These are phyloP conservation scores for Zaprionus lineosus DNA, from an alignment of 2,888 invertebrate genomes.

Conservation along the genomic window DNA sequence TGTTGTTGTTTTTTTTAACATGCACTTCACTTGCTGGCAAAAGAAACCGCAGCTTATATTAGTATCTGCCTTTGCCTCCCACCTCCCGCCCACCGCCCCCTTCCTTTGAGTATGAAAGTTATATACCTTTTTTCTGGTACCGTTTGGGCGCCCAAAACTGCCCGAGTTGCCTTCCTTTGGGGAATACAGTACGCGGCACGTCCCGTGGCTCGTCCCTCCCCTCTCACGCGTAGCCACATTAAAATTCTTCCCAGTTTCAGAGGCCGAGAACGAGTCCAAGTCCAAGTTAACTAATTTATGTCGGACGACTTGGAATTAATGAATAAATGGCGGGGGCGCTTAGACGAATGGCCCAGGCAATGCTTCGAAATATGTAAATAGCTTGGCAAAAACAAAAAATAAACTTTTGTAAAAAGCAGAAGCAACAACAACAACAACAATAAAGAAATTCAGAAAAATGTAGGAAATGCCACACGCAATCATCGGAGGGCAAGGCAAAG, in stretches of 20 bases:
- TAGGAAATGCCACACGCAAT: conserved; percentile 69
- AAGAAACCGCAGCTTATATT: conserved; percentile 73
- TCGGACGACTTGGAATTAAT: conserved; percentile 77
- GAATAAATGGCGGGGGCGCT: conserved; percentile 76
- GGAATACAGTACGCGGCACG: conserved; percentile 22
- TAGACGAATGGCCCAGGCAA: conserved; percentile 65
- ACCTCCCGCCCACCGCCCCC: neutral
- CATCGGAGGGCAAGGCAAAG: conserved; percentile 71
- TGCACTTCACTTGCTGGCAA: conserved; percentile 64
- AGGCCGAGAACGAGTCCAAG: conserved; percentile 41
- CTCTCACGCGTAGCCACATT: conserved; percentile 55
- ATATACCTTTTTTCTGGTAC: no score
- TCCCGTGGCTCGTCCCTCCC: conserved; percentile 10
- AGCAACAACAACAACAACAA: no score
- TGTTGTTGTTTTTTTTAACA: conserved; percentile 44
- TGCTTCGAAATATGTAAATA: conserved; percentile 67
- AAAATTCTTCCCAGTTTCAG: conserved; percentile 66
- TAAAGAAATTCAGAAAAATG: conserved; percentile 49
- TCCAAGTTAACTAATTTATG: conserved; percentile 78
- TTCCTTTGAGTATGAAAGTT: neutral
- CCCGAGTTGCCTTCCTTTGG: conserved; percentile 20
- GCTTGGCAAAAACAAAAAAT: conserved; percentile 50
- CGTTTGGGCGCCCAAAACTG: conserved; percentile 37
- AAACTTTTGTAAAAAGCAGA: conserved; percentile 16
- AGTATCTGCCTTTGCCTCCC: conserved; percentile 30